Conservation (phyloP, 2,113 vertebrate genomes). For the Piprites chloris region DNA sequence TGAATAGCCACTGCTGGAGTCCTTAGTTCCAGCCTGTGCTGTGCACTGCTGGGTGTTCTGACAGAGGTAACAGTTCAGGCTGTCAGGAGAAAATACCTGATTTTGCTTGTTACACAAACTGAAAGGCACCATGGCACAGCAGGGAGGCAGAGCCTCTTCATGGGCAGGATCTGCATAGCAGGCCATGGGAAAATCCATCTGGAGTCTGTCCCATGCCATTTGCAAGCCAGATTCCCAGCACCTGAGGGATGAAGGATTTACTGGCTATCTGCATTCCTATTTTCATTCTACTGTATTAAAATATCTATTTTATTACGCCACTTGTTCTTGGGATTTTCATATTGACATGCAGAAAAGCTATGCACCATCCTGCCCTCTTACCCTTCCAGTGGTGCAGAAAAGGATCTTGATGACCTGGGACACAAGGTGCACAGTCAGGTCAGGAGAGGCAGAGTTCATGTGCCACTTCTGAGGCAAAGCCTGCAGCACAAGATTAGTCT, state of each 20-base stretch:
- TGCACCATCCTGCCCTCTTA: not conserved
- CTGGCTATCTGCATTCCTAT: not conserved
- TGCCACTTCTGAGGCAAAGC: not conserved
- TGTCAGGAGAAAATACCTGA: not conserved
- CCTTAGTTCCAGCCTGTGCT: not conserved
- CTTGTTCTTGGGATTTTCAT: not conserved
- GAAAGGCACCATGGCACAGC: not conserved
- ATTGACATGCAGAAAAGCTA: not conserved
- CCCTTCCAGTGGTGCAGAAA: not conserved
- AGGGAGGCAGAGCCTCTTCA: not conserved
- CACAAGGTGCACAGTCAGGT: not conserved
- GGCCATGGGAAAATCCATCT: not conserved
- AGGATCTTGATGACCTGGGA: not conserved
- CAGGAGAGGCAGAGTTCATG: not conserved
- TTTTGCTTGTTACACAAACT: not conserved
- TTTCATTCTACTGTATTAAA: not conserved
- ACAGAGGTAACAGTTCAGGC: not conserved
- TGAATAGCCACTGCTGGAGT: not conserved
- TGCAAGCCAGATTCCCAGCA: not conserved
- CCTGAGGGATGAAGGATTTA: not conserved
- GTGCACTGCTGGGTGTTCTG: not conserved
- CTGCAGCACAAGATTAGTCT: not conserved
- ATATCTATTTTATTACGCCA: not conserved
- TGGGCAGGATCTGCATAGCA: not conserved
- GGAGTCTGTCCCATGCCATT: not conserved